Percentiles rank a stretch among this genome's conserved stretches.
Conservation (phyloP, 2,797 vertebrate genomes). For the Phoxinus dragarum region DNA sequence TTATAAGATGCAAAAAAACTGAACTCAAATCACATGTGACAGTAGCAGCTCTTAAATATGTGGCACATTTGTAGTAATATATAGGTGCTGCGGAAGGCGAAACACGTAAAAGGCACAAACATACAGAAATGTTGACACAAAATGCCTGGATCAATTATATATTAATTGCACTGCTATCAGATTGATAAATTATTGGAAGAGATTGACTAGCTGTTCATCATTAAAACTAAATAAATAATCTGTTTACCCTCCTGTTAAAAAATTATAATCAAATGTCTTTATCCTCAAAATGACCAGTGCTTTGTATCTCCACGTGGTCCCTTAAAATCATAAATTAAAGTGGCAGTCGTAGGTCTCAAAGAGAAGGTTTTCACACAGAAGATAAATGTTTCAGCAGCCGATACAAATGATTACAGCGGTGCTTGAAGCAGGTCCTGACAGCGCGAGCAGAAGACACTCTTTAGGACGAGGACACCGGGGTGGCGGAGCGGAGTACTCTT, state of each 20-base stretch:
- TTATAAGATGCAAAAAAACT: slow-evolving; percentile 84
- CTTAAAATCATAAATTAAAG: slow-evolving; percentile 64
- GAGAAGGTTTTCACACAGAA: slow-evolving; percentile 64
- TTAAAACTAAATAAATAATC: slow-evolving; percentile 53
- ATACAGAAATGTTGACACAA: slow-evolving; percentile 78
- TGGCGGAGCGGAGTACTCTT: slow-evolving; percentile 87
- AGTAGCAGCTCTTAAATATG: slow-evolving; percentile 85
- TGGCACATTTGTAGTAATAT: slow-evolving; percentile 79
- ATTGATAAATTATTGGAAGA: slow-evolving; percentile 60
- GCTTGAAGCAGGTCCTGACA: slow-evolving; percentile 85
- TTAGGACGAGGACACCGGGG: slow-evolving; percentile 74
- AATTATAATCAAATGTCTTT: slow-evolving; percentile 52
- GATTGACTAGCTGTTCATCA: slow-evolving; percentile 32
- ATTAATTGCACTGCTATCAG: slow-evolving; percentile 62
- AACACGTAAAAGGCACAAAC: slow-evolving; percentile 92
- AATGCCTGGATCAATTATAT: slow-evolving; percentile 70
- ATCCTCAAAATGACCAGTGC: slow-evolving; percentile 59
- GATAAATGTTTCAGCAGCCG: slow-evolving; percentile 80
- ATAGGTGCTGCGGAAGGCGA: slow-evolving; percentile 82
- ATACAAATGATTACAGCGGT: slow-evolving; percentile 86
- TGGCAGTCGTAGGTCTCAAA: slow-evolving; percentile 57
- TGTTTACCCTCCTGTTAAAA: slow-evolving; percentile 46
- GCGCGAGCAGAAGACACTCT: slow-evolving; percentile 73
- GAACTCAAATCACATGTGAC: slow-evolving; percentile 86
- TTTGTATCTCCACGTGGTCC: slow-evolving; percentile 59